Evolutionary conservation across 2,888 invertebrate genomes (phyloP).

Genomic region (Drosophila helvetica): DNA sequence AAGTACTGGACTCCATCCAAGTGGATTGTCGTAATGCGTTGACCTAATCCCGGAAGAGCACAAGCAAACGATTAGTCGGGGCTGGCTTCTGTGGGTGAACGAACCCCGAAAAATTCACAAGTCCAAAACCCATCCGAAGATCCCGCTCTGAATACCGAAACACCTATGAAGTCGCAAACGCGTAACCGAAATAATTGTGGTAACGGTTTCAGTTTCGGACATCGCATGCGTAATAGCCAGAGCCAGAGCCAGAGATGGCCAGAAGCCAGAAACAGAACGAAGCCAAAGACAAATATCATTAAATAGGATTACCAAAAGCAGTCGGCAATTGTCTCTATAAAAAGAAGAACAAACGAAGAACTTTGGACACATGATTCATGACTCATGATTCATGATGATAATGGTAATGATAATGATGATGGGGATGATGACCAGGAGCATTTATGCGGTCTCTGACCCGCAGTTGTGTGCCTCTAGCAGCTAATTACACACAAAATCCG

Average conservation of each 20-base stretch:
- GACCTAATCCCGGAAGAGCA: constrained; percentile 85
- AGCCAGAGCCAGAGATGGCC: constrained; percentile 25
- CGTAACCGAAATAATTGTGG: constrained; percentile 49
- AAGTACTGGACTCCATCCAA: constrained; percentile 94
- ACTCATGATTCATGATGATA: constrained; percentile 34
- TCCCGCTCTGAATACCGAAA: constrained; percentile 43
- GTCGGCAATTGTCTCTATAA: constrained; percentile 51
- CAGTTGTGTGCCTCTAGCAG: constrained; percentile 24
- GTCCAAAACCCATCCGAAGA: neutral
- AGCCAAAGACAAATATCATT: constrained; percentile 69
- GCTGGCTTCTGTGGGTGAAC: constrained; percentile 34
- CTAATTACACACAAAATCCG: constrained; percentile 64
- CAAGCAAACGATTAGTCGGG: neutral
- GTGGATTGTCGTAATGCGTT: constrained; percentile 94
- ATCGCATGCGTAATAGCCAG: constrained; percentile 61
- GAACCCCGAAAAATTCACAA: constrained; percentile 35
- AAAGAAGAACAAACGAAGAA: constrained; percentile 31
- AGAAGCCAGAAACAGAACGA: neutral
- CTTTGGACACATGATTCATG: constrained; percentile 46
- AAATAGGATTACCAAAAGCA: constrained; percentile 74
- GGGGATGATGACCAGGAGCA: constrained; percentile 70
- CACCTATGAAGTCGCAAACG: constrained; percentile 52
- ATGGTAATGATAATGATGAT: constrained; percentile 34
- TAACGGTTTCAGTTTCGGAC: constrained; percentile 59
- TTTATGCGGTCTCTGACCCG: constrained; percentile 73